Conservation (phyloP, 2,113 vertebrate species). For the Glareola pratincola region DNA sequence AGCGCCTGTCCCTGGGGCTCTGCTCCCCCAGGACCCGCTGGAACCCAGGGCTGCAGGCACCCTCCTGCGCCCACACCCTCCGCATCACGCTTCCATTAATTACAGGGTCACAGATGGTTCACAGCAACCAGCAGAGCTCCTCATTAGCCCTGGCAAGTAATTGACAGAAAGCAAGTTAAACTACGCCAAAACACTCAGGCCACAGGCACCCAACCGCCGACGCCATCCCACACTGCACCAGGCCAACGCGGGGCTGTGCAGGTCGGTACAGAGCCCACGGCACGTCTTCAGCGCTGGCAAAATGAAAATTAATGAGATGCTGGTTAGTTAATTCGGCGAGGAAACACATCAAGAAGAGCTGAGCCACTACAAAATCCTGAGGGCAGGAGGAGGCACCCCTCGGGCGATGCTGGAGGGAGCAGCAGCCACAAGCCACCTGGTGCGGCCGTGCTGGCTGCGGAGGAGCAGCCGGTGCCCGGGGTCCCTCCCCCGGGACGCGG, state of each 20-base stretch:
- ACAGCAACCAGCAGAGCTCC: not conserved
- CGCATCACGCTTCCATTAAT: fast-evolving
- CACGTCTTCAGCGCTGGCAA: fast-evolving
- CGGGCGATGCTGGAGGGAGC: fast-evolving
- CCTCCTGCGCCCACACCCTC: fast-evolving
- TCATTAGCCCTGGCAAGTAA: not conserved
- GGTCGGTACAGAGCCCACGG: fast-evolving
- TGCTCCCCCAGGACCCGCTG: fast-evolving
- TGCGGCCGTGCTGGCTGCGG: no score
- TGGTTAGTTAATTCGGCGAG: not conserved
- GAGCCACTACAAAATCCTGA: fast-evolving
- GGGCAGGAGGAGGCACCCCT: not conserved
- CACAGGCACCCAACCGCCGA: fast-evolving
- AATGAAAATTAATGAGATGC: not conserved
- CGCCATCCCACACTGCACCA: fast-evolving
- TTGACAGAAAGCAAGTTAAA: not conserved
- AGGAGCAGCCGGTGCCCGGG: no score
- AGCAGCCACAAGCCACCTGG: no score
- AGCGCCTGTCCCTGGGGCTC: not conserved
- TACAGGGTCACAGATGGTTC: not conserved
- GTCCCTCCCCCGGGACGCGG: fast-evolving
- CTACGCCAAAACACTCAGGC: not conserved
- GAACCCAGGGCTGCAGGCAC: not conserved
- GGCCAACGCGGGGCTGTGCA: fast-evolving
- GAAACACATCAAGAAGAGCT: no score